Base-by-base conservation (phyloP, 2,888 invertebrate genomes). In the Omphaloscelis lunosa region DNA sequence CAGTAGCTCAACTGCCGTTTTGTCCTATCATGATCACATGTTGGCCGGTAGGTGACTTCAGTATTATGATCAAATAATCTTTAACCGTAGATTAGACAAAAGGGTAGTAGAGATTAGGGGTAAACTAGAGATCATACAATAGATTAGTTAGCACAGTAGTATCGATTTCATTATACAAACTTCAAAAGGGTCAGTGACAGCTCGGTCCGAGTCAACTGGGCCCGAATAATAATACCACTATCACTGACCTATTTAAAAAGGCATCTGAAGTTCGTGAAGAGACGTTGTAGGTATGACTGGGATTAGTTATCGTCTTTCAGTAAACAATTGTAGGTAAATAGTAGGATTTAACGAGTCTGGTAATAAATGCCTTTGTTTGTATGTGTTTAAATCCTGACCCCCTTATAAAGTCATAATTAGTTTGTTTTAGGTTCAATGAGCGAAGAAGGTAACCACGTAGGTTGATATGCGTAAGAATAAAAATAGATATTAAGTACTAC, bases 371-470 rank as follows among this genome's bases (percentile, higher is more conserved):
- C 15, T 27, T 17, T 6, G 56, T 72, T 73, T 45, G 23, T 34
- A 56, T 20, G n/a, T 15, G 20, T 45, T 12, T n/a, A 56, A 41
- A 45, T 56, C 17, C 17, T 15, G n/a, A 58, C 23, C 48, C 27
- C 23, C 51, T 0, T 51, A 41, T 61, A 61, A 74, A 75, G 53
- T 62, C n/a, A n/a, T 62, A 61, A 75, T 75, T 51, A 74, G 61
- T 75, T 75, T 61, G 29, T 41, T 53, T 61, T 75, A 53, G 51
- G 51, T 45, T 62, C 29, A 75, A 62, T n/a, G 61, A 61, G 51
- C 41, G n/a, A 75, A 74, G 12, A 61, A 74, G 48, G 48, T 61
- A 51, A 58, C 17, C n/a, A 72, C n/a, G 72, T 45, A 48, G 3
- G 39, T 39, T 20, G 15, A 20, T 66, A 51, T n/a, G 15, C 12